Percentiles rank a stretch among this genome's conserved stretches.
phyloP scores from a whole-genome alignment of 1,140 invertebrate genomes.

The Wiebesia pumilae region DNA sequence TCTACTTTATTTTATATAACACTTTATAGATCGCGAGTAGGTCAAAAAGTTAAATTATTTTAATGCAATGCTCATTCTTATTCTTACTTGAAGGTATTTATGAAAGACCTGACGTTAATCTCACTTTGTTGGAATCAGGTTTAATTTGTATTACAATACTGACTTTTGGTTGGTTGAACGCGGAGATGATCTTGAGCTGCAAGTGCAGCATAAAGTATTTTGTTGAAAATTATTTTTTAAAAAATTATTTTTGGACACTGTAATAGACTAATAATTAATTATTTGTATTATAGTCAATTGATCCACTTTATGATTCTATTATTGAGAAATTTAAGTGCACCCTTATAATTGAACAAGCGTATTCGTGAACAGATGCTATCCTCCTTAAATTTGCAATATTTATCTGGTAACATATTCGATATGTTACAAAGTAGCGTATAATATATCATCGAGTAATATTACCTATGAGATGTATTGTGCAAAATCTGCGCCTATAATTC shows the following conservation, averaged over 20 bases:
- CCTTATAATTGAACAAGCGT: neutral
- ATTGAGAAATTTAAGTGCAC: neutral
- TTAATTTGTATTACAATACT: neutral
- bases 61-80: neutral
- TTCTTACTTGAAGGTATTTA: neutral
- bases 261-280: neutral
- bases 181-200: neutral
- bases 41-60: slow-evolving; percentile 18
- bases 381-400: neutral
- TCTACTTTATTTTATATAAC: too few species aligned
- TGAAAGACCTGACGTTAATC: neutral
- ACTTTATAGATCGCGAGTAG: neutral
- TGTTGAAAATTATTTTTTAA: too few species aligned
- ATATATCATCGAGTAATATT: neutral
- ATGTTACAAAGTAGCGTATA: neutral
- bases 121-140: slow-evolving; percentile 17
- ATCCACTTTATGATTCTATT: neutral
- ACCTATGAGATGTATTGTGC: neutral
- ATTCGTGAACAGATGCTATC: neutral
- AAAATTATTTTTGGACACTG: too few species aligned
- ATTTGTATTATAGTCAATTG: too few species aligned
- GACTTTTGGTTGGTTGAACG: neutral
- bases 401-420: too few species aligned
- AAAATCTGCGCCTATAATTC: too few species aligned
- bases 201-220: too few species aligned